A percentile compares a stretch with the other conserved stretches of the same genome.
Evolutionary conservation across 2,888 invertebrate species (phyloP).

Genomic region (Andrena chrysosceles): DNA sequence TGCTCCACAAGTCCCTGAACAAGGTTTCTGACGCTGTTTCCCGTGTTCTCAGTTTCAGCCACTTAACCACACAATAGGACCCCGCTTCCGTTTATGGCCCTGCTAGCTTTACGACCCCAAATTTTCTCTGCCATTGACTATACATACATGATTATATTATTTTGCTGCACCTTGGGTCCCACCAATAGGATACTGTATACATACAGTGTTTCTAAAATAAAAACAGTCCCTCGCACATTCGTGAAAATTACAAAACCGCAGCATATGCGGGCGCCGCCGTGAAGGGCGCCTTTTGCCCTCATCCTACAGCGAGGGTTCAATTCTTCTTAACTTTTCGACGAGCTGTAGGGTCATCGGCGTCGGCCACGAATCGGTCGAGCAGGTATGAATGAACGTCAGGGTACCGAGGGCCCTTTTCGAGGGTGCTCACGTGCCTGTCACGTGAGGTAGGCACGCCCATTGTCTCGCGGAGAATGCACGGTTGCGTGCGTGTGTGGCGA

Average conservation of each 20-base stretch:
- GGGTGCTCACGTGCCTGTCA: slow-evolving; percentile 78
- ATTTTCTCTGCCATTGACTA: too few species aligned
- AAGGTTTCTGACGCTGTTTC: too few species aligned
- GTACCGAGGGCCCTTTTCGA: slow-evolving; percentile 73
- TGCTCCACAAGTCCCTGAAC: too few species aligned
- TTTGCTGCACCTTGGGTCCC: too few species aligned
- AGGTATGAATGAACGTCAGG: slow-evolving; percentile 70
- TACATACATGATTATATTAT: too few species aligned
- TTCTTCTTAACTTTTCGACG: slow-evolving; percentile 61
- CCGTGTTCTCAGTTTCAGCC: too few species aligned
- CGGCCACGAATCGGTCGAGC: slow-evolving; percentile 50
- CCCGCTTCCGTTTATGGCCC: too few species aligned
- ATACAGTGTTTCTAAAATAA: too few species aligned
- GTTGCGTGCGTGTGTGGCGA: slow-evolving; percentile 6
- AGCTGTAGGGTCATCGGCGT: slow-evolving; percentile 54
- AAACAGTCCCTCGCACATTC: neutral
- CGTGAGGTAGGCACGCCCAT: slow-evolving; percentile 76
- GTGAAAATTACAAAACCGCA: neutral
- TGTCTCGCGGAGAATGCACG: slow-evolving; percentile 68
- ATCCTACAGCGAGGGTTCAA: neutral
- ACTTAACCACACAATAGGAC: too few species aligned
- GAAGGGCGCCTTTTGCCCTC: slow-evolving; percentile 2
- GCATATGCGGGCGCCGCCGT: neutral
- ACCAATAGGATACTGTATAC: too few species aligned
- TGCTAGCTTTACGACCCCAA: too few species aligned